phyloP scores from a whole-genome alignment of 2,113 vertebrate genomes.

The Mellivora capensis region DNA sequence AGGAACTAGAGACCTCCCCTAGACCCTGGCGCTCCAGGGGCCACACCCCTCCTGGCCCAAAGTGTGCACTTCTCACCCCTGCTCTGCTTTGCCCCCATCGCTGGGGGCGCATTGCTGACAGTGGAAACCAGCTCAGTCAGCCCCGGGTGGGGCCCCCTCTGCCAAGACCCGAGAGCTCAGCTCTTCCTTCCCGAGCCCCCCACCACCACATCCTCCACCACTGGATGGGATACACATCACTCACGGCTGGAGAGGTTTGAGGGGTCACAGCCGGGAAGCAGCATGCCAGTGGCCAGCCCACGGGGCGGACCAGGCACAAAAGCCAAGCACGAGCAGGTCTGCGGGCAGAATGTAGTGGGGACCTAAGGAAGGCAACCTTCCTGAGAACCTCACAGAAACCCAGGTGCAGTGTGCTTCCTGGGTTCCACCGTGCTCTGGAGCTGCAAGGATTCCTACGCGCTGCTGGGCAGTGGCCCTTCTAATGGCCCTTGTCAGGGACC shows the following conservation, averaged over 20 bases:
- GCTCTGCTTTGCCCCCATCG: background rate
- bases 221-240: too few relatives aligned
- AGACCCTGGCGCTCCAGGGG: background rate
- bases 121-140: background rate
- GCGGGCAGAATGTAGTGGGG: background rate
- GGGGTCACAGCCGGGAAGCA: background rate
- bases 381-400: background rate
- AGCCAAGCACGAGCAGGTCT: background rate
- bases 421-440: rapidly evolving
- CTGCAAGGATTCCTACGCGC: background rate
- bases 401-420: background rate
- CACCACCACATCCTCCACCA: too few relatives aligned
- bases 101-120: rapidly evolving
- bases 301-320: rapidly evolving
- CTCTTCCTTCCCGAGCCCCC: background rate
- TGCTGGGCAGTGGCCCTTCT: background rate
- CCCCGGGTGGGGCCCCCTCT: background rate
- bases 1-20: too few relatives aligned
- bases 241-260: background rate
- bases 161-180: background rate
- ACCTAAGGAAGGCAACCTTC: background rate
- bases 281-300: background rate
- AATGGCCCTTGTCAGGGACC: background rate
- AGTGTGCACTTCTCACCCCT: background rate
- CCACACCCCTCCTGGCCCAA: background rate